Conservation (phyloP, 1,140 invertebrate species). For the Orussus abietinus region DNA sequence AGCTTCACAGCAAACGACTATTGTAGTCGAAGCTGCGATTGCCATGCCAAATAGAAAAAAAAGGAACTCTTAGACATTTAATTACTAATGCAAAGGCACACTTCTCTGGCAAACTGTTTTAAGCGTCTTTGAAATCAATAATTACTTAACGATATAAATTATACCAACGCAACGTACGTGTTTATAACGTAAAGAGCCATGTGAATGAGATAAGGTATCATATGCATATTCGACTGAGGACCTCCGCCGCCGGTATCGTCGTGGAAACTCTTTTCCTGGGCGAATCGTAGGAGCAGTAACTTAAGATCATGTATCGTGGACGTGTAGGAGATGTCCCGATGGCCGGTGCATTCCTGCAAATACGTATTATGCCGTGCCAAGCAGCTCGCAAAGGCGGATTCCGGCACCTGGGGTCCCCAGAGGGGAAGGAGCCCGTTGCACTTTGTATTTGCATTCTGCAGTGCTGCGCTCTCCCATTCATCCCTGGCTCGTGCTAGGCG, state of each 20-base stretch:
- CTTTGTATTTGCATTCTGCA: constrained; percentile 96
- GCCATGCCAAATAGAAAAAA: no score
- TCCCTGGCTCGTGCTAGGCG: constrained; percentile 71
- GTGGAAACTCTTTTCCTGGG: constrained; percentile 92
- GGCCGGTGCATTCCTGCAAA: constrained; percentile 79
- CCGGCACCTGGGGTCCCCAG: constrained; percentile 94
- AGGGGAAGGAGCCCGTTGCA: constrained; percentile 95
- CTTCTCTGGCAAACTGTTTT: no score
- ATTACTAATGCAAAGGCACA: no score
- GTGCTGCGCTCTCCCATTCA: constrained; percentile 95
- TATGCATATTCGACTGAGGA: constrained; percentile 94
- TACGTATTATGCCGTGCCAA: constrained; percentile 87
- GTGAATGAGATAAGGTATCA: constrained; percentile 91
- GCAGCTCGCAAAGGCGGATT: constrained; percentile 91
- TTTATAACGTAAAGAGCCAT: constrained; percentile 94
- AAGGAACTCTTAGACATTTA: no score
- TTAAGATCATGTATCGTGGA: constrained; percentile 94
- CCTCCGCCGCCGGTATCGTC: constrained; percentile 96
- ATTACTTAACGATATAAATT: no score
- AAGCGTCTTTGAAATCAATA: no score
- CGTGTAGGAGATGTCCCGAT: constrained; percentile 82
- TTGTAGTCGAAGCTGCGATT: no score
- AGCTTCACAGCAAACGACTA: no score
- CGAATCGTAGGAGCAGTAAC: constrained; percentile 83
- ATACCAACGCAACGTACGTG: constrained; percentile 81